These are phyloP conservation scores for Clarias batrachus DNA, from an alignment of 2,113 vertebrate genomes.

Conservation along the genomic window DNA sequence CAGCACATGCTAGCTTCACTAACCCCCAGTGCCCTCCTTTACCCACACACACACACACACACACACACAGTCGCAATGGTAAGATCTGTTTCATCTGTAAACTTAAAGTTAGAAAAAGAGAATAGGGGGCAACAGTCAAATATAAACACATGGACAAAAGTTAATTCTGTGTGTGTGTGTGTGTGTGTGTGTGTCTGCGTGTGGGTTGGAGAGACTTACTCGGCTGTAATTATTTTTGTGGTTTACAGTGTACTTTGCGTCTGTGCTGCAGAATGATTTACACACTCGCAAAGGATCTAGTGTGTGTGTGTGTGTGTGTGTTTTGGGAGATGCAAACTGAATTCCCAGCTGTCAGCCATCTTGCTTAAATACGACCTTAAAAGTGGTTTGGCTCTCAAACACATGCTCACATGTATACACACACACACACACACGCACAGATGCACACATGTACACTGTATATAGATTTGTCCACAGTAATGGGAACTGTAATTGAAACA, in stretches of 20 bases:
- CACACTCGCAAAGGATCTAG: constrained; percentile 44
- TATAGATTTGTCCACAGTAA: constrained; percentile 46
- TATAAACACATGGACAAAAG: not conserved
- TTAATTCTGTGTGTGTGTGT: not conserved
- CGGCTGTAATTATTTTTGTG: constrained; percentile 50
- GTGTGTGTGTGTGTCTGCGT: constrained; percentile 3
- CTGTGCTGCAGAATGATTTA: constrained; percentile 51
- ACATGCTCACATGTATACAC: not conserved
- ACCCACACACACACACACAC: too few species aligned
- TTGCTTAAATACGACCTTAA: constrained; percentile 71
- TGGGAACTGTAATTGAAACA: constrained; percentile 65
- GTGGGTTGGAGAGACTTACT: constrained; percentile 20
- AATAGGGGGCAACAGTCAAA: not conserved
- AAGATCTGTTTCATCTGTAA: too few species aligned
- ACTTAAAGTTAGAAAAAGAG: not conserved
- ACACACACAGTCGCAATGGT: too few species aligned
- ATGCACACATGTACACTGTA: not conserved
- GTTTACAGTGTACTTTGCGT: constrained; percentile 52
- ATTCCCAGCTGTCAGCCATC: constrained; percentile 66
- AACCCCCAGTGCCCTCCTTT: too few species aligned
- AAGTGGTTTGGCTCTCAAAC: constrained; percentile 38
- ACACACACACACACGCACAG: constrained; percentile 4
- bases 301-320: constrained; percentile 27
- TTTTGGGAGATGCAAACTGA: constrained; percentile 27
- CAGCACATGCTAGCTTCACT: too few species aligned